These are phyloP conservation scores for Diploscapter pachys DNA, from an alignment of 1,140 invertebrate genomes.

Conservation along the genomic window DNA sequence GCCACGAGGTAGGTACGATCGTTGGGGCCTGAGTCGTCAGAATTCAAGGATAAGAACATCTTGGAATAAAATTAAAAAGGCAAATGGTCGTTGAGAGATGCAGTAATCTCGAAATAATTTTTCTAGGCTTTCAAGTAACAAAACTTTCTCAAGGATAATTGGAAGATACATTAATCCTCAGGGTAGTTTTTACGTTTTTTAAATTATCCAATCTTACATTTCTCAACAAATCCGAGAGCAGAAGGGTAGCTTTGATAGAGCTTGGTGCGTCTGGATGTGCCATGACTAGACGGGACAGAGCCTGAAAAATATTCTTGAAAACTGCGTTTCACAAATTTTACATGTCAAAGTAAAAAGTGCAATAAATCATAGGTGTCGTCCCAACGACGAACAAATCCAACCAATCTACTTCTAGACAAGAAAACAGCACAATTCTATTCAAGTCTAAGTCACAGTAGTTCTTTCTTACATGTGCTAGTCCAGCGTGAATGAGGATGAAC, in stretches of 20 bases:
- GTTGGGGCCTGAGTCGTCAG: conserved; percentile 23
- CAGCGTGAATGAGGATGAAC: conserved; percentile 36
- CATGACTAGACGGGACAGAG: conserved; percentile 32
- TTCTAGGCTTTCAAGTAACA: too few species aligned
- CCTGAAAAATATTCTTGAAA: background rate
- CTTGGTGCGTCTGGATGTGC: conserved; percentile 30
- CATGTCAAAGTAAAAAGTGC: too few species aligned
- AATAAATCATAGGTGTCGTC: too few species aligned
- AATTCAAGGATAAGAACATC: too few species aligned
- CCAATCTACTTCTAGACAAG: too few species aligned
- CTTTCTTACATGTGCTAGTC: conserved; percentile 20
- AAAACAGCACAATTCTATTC: too few species aligned
- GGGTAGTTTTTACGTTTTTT: background rate
- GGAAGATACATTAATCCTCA: background rate
- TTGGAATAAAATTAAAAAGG: too few species aligned
- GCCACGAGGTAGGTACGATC: conserved; percentile 30
- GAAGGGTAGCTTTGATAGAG: conserved; percentile 36
- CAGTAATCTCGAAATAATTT: too few species aligned
- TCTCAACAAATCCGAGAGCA: conserved; percentile 36
- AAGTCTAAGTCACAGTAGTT: background rate
- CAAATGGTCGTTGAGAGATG: too few species aligned
- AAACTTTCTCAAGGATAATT: too few species aligned
- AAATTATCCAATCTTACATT: conserved; percentile 11
- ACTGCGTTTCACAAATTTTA: too few species aligned
- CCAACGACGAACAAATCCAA: too few species aligned